phyloP scores from a whole-genome alignment of 2,888 invertebrate genomes.

The Eremobia ochroleuca region DNA sequence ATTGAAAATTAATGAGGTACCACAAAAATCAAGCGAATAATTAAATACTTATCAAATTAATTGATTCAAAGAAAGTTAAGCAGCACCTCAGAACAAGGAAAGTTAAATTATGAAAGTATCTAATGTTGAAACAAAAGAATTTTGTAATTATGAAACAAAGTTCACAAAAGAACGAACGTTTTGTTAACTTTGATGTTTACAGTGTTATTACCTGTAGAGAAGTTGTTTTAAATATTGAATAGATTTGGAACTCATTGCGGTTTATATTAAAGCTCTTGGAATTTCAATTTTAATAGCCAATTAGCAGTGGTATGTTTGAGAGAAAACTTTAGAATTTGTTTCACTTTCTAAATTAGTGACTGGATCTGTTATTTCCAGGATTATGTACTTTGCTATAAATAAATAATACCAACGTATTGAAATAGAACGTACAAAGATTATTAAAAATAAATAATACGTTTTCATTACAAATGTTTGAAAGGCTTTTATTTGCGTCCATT shows the following conservation, averaged over 20 bases:
- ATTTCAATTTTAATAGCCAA: conserved; percentile 24
- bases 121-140: conserved; percentile 30
- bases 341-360: conserved; percentile 1
- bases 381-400: background rate
- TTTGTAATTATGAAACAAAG: conserved; percentile 39
- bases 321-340: background rate
- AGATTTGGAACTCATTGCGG: conserved; percentile 15
- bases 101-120: conserved; percentile 31
- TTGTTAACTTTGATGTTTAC: conserved; percentile 29
- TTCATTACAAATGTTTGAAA: conserved; percentile 15
- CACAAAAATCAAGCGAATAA: conserved; percentile 16
- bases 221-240: conserved; percentile 22
- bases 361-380: background rate
- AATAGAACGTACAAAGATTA: background rate
- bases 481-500: conserved; percentile 27
- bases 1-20: conserved; percentile 17
- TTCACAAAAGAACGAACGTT: conserved; percentile 34
- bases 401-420: background rate
- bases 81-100: conserved; percentile 25
- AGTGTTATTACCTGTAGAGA: conserved; percentile 23
- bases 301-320: conserved; percentile 9
- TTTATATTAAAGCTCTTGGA: conserved; percentile 1
- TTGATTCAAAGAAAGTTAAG: conserved; percentile 24
- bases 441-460: background rate
- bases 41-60: conserved; percentile 42